These are phyloP conservation scores for Riparia riparia DNA, from an alignment of 2,113 vertebrate genomes.

Conservation along the genomic window DNA sequence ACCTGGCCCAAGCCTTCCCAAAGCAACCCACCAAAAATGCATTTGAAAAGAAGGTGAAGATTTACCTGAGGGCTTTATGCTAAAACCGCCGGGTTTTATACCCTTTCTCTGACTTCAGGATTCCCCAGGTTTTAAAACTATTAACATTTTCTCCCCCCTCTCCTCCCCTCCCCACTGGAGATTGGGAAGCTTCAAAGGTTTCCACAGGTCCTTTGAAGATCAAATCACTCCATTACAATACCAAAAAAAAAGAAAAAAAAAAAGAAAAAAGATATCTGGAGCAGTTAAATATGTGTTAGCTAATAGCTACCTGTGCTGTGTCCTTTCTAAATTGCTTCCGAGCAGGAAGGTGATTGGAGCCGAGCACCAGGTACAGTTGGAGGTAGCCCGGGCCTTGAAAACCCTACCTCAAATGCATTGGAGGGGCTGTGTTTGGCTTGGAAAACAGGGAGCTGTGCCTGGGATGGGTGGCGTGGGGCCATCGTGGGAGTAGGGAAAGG, in stretches of 20 bases:
- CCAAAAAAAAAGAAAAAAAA: background rate
- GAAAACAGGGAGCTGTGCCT: background rate
- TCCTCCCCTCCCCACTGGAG: conserved; percentile 23
- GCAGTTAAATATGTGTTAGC: conserved; percentile 55
- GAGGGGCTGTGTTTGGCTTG: background rate
- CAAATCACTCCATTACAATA: conserved; percentile 63
- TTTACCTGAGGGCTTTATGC: conserved; percentile 70
- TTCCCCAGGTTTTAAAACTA: conserved; percentile 70
- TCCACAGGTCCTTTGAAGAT: conserved; percentile 71
- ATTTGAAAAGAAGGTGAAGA: conserved; percentile 69
- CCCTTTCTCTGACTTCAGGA: conserved; percentile 27
- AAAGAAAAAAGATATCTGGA: conserved; percentile 15
- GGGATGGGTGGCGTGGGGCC: background rate
- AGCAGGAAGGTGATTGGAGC: conserved; percentile 30
- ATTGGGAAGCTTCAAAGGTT: conserved; percentile 71
- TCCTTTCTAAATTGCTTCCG: conserved; percentile 50
- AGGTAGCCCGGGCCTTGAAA: background rate
- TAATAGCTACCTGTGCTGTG: conserved; percentile 45
- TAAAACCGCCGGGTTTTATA: conserved; percentile 38
- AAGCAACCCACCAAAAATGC: conserved; percentile 57
- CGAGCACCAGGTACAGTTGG: background rate
- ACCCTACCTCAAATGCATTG: background rate
- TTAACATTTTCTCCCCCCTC: background rate
- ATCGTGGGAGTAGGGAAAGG: background rate
- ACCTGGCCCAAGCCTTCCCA: conserved; percentile 48